phyloP scores from a whole-genome alignment of 2,797 vertebrate genomes.

The Australoheros facetus region DNA sequence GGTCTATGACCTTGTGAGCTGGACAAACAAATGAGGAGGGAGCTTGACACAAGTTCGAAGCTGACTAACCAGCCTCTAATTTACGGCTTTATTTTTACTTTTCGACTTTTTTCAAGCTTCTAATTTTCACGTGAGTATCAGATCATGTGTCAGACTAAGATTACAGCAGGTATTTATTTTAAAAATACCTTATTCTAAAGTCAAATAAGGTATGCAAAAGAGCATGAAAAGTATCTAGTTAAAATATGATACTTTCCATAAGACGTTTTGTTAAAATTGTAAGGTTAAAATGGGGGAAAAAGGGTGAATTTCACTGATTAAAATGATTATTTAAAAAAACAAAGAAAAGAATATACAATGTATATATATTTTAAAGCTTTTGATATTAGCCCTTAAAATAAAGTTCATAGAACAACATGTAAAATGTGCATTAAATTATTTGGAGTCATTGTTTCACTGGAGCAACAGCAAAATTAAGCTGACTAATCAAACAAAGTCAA shows the following conservation, averaged over 20 bases:
- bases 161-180: not conserved
- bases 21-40: constrained; percentile 59
- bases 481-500: not conserved
- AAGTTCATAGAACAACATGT: not conserved
- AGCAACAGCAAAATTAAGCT: not conserved
- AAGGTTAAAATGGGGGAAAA: too few species aligned
- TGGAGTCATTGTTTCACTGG: not conserved
- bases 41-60: constrained; percentile 21
- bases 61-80: constrained; percentile 66
- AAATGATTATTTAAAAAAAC: not conserved
- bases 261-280: not conserved
- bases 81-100: constrained; percentile 52
- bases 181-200: not conserved
- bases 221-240: not conserved
- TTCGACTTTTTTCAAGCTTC: constrained; percentile 1
- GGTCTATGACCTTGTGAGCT: constrained; percentile 72
- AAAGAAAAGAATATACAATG: not conserved
- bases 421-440: not conserved
- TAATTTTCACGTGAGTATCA: not conserved
- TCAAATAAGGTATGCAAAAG: not conserved
- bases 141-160: not conserved
- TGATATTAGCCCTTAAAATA: not conserved
- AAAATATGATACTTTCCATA: not conserved
- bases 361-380: not conserved
- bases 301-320: not conserved